Conservation (phyloP, 2,888 invertebrate species). For the Rhimphoctona megacephalus region DNA sequence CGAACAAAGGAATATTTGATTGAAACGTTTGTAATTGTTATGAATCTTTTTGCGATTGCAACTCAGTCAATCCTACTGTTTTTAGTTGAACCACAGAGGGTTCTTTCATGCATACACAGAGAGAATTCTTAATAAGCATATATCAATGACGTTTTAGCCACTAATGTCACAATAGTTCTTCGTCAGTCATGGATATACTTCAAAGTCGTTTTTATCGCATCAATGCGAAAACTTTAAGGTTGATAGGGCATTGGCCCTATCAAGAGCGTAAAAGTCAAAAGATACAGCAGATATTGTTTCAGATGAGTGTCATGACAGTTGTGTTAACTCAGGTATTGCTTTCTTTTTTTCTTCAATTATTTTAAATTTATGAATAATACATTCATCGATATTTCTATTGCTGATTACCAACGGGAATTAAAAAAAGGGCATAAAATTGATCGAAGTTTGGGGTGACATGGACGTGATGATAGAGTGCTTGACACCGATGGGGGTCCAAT, state of each 20-base stretch:
- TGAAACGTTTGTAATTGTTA: background rate
- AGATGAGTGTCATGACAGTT: conserved; percentile 33
- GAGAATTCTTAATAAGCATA: conserved; percentile 22
- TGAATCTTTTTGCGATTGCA: background rate
- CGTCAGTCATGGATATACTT: conserved; percentile 40
- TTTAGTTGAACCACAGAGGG: background rate
- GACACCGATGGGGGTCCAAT: conserved; percentile 45
- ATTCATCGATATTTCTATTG: background rate
- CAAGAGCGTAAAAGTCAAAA: background rate
- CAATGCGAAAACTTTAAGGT: conserved; percentile 14
- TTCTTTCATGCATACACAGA: background rate
- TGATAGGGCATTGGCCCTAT: conserved; percentile 50
- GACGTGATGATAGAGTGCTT: conserved; percentile 56
- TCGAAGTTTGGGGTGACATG: conserved; percentile 48
- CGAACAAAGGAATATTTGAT: background rate
- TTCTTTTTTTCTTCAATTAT: background rate
- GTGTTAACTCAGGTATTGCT: conserved; percentile 39
- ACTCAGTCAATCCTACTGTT: background rate
- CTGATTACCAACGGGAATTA: background rate
- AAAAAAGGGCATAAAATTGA: conserved; percentile 41
- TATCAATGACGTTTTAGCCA: background rate
- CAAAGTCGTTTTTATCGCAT: conserved; percentile 41
- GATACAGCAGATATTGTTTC: conserved; percentile 29
- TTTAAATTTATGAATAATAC: background rate
- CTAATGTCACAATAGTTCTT: background rate